phyloP scores from a whole-genome alignment of 1,140 invertebrate genomes.

The Liolophura sinensis region DNA sequence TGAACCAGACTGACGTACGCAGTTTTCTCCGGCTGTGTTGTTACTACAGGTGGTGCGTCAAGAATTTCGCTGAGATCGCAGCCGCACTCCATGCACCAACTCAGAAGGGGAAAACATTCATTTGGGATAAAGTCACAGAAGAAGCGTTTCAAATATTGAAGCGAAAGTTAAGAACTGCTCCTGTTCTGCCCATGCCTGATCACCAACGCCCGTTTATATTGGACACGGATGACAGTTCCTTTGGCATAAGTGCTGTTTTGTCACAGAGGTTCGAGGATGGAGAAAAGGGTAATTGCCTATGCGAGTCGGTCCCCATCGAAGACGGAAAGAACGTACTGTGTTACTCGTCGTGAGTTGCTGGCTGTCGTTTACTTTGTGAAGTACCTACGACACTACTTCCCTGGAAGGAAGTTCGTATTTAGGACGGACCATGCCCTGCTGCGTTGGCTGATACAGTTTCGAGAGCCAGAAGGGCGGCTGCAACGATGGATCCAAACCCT shows the following conservation, averaged over 20 bases:
- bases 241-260: conserved; percentile 37
- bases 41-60: conserved; percentile 17
- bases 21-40: conserved; percentile 23
- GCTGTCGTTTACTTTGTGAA: conserved; percentile 31
- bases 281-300: conserved; percentile 24
- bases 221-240: conserved; percentile 24
- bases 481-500: conserved; percentile 6
- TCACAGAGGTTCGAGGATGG: conserved; percentile 22
- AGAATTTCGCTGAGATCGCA: conserved; percentile 18
- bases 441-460: conserved; percentile 7
- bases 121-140: too few species aligned
- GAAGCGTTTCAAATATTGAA: too few species aligned
- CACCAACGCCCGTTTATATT: conserved; percentile 26
- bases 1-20: conserved; percentile 12
- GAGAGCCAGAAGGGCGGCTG: conserved; percentile 6
- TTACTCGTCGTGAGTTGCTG: conserved; percentile 39
- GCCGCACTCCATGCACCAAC: too few species aligned
- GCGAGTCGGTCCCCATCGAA: conserved; percentile 10
- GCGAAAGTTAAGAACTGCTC: too few species aligned
- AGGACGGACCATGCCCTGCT: conserved; percentile 8
- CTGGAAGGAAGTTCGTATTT: conserved; percentile 5
- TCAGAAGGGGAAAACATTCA: too few species aligned
- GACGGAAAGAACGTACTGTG: conserved; percentile 25
- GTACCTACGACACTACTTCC: conserved; percentile 31
- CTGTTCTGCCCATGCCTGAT: too few species aligned